Percentiles rank a stretch among this genome's conserved stretches.
phyloP scores from a whole-genome alignment of 2,797 vertebrate species.

The Lepus oiostolus region DNA sequence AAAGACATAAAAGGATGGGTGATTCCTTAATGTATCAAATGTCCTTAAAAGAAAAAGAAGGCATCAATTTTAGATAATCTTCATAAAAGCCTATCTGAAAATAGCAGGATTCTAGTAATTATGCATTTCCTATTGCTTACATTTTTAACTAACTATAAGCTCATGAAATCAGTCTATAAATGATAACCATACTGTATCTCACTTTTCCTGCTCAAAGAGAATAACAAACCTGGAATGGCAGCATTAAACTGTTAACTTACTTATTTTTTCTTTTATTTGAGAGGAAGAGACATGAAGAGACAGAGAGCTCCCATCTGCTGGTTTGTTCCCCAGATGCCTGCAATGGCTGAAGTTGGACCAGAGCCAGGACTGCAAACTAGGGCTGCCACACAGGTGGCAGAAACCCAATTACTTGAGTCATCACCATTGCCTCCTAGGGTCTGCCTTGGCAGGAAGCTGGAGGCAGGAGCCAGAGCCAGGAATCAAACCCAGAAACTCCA shows the following conservation, averaged over 20 bases:
- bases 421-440: too few relatives aligned
- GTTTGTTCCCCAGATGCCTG: too few relatives aligned
- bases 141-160: slow-evolving; percentile 61
- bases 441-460: too few relatives aligned
- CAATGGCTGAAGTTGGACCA: too few relatives aligned
- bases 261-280: not conserved
- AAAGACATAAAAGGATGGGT: slow-evolving; percentile 99
- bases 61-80: slow-evolving; percentile 74
- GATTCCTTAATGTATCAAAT: slow-evolving; percentile 98
- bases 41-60: slow-evolving; percentile 91
- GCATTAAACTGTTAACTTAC: slow-evolving; percentile 30
- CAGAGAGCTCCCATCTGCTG: too few relatives aligned
- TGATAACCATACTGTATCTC: slow-evolving; percentile 2
- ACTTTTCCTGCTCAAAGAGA: slow-evolving; percentile 39
- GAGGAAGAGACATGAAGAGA: too few relatives aligned
- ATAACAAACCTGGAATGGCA: slow-evolving; percentile 55
- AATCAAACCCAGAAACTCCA: too few relatives aligned
- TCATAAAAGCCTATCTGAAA: slow-evolving; percentile 58
- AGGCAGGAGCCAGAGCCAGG: too few relatives aligned
- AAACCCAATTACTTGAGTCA: too few relatives aligned
- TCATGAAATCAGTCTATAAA: slow-evolving; percentile 56
- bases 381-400: too few relatives aligned
- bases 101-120: slow-evolving; percentile 63
- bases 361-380: too few relatives aligned
- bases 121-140: slow-evolving; percentile 63